Evolutionary conservation across 37 sponge, comb jelly and placozoan species (phyloP), one percentile per base, ranked within the genome.

Genomic region (Diacarnus erythraeanus): DNA sequence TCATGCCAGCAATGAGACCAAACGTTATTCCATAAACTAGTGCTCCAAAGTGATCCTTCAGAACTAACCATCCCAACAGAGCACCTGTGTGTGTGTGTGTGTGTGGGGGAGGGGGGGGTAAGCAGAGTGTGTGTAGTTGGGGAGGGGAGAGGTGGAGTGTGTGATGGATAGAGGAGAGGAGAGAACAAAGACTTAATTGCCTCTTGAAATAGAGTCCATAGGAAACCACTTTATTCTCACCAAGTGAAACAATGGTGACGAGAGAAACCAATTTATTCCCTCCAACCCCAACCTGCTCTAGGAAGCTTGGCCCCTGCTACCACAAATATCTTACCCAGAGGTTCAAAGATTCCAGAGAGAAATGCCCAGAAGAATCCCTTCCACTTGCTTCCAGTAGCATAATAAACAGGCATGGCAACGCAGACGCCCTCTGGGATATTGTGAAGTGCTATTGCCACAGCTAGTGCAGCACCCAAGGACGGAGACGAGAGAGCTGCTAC

Each of bases 321-420:
- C n/a, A n/a, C n/a, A n/a, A n/a, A n/a, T n/a, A n/a, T n/a, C n/a
- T 35, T 38, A 81, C 90, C 91, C 15, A 91, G 9, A 25, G 87
- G 91, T 59, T 91, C 87, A 20, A 87, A 81, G 30, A 82, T 20
- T 22, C 91, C 91, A 57, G 87, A 86, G 33, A 91, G 67, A 59
- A 77, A 82, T 33, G 91, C 73, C 82, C 86, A 91, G 18, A 86
- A 67, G 22, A 91, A 75, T 38, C 83, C 91, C 71, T 83, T 91
- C 71, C 71, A 72, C 43, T 59, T 77, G 38, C 80, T 86, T 8
- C 82, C 82, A 30, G 91, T 91, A 60, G 91, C 91, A 75, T 86
- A 91, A 71, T 85, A 91, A 35, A 91, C 73, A 33, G 87, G 87
- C 91, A 91, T 91, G 59, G 91, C 75, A 1, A 91, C 87, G 51